phyloP scores from a whole-genome alignment of 2,888 invertebrate genomes.

The Ommatoiulus sabulosus region DNA sequence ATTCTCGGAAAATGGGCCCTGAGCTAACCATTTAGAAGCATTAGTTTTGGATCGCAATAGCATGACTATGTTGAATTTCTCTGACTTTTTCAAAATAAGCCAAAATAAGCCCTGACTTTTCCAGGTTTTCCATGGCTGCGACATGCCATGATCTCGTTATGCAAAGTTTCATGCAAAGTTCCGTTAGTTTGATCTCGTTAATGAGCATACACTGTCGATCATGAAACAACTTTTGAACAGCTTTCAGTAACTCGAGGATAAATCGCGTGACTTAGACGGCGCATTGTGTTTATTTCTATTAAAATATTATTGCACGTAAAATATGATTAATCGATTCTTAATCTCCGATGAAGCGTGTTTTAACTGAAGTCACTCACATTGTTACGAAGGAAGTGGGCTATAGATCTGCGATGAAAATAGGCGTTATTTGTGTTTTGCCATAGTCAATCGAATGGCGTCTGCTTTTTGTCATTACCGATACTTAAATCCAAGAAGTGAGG shows the following conservation, averaged over 20 bases:
- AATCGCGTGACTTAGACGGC: background rate
- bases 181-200: too few species aligned
- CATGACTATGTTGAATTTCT: too few species aligned
- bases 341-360: background rate
- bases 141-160: too few species aligned
- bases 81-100: too few species aligned
- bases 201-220: background rate
- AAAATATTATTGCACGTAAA: background rate
- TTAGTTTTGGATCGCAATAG: too few species aligned
- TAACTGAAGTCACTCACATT: background rate
- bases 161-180: too few species aligned
- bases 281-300: conserved; percentile 16
- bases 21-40: too few species aligned
- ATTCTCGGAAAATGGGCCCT: too few species aligned
- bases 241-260: background rate
- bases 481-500: background rate
- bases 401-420: background rate
- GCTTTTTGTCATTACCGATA: background rate
- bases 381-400: background rate
- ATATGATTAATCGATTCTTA: conserved; percentile 24
- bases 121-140: too few species aligned
- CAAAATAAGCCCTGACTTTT: too few species aligned
- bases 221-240: background rate
- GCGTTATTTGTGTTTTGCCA: background rate
- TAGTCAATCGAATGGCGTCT: background rate